phyloP scores from a whole-genome alignment of 2,797 vertebrate species.

The Morus bassanus region DNA sequence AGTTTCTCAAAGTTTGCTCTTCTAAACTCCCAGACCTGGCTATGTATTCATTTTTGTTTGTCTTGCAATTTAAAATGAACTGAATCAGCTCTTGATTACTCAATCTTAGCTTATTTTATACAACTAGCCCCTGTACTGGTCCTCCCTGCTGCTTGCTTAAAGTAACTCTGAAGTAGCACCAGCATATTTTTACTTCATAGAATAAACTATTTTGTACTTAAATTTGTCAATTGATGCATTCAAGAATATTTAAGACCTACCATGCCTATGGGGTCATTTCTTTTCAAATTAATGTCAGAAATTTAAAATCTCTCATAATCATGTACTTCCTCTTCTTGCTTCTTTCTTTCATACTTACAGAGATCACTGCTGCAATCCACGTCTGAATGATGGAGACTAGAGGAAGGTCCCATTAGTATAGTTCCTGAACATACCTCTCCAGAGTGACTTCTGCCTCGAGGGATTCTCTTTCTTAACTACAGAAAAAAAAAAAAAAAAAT shows the following conservation, averaged over 20 bases:
- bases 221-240: neutral
- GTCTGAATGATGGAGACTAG: neutral
- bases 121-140: neutral
- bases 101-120: neutral
- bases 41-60: neutral
- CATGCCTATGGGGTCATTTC: neutral
- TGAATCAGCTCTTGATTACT: neutral
- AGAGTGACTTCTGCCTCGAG: neutral
- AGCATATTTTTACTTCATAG: neutral
- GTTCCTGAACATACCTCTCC: neutral
- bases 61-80: neutral
- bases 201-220: neutral
- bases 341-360: neutral
- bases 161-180: neutral
- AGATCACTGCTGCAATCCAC: neutral
- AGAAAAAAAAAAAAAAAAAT: rapidly evolving
- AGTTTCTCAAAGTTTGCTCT: neutral
- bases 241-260: neutral
- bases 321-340: rapidly evolving
- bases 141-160: neutral
- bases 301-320: neutral
- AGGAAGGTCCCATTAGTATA: neutral
- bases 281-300: neutral
- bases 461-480: neutral
- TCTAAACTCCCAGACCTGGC: neutral